phyloP scores from a whole-genome alignment of 2,888 invertebrate genomes.

The Eupelmus urozonus region DNA sequence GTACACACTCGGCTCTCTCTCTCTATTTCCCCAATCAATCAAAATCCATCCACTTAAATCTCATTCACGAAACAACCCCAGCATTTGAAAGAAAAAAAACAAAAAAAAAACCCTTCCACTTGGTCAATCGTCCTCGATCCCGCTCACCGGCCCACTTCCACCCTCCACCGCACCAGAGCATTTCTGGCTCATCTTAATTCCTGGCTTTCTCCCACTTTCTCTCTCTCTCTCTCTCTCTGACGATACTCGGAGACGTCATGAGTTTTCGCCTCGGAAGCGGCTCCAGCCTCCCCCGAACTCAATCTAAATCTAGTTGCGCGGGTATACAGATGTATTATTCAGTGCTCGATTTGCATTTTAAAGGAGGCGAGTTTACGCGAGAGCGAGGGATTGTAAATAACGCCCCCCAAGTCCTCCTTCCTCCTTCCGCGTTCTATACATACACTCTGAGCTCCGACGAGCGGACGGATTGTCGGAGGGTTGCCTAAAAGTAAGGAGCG shows the following conservation, averaged over 20 bases:
- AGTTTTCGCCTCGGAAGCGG: conserved; percentile 42
- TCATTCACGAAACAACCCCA: neutral
- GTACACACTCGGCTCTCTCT: neutral
- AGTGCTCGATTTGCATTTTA: conserved; percentile 61
- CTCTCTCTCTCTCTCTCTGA: too few species aligned
- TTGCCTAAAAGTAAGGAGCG: conserved; percentile 27
- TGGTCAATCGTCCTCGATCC: too few species aligned
- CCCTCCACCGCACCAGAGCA: neutral
- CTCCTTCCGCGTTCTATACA: too few species aligned
- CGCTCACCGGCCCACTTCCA: too few species aligned
- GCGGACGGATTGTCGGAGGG: too few species aligned
- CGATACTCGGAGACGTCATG: conserved; percentile 47
- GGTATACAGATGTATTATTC: conserved; percentile 60
- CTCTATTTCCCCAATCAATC: too few species aligned
- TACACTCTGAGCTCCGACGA: too few species aligned
- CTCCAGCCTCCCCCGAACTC: conserved; percentile 47
- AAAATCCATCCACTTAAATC: too few species aligned
- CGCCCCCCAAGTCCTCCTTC: too few species aligned
- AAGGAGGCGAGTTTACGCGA: conserved; percentile 59
- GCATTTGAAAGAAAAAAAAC: neutral
- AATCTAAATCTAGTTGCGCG: conserved; percentile 59
- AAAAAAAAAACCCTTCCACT: too few species aligned
- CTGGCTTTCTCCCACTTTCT: neutral
- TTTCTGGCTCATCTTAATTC: conserved; percentile 42
- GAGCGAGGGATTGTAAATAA: conserved; percentile 57